Evolutionary conservation across 2,113 vertebrate genomes (phyloP), one percentile per base, ranked within the genome.

Genomic region (Alces alces): DNA sequence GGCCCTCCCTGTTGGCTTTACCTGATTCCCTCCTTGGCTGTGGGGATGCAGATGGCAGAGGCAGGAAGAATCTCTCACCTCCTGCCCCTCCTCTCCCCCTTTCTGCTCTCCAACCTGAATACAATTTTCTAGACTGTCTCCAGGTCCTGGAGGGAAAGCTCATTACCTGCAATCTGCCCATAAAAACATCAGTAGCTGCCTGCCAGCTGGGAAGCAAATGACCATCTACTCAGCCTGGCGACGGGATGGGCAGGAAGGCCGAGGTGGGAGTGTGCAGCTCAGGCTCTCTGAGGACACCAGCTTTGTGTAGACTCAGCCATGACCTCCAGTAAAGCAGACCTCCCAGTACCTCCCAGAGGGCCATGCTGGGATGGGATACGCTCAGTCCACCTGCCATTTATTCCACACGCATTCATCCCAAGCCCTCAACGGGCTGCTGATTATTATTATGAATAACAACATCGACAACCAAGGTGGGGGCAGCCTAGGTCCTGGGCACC

Each of bases 121-220:
- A 92, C 92, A 89, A 97, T 98, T 98, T 98, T 97, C 96, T 95
- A 95, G 88, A 96, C 97, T 98, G 97, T 98, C 95, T 95, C 96
- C 97, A 98, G 97, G 98, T 98, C 98, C 98, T 97, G 83, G 70
- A 79, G 91, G 94, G 96, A 97, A 98, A 97, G 93, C 97, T 98
- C 94, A 91, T 98, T 98, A 93, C 96, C 95, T 98, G 93, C 97
- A 96, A 98, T 98, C 95, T 97, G 58, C 95, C 95, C 95, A 85
- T 93, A 80, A 98, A 97, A 95, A 43, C 45, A 83, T 87, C 97
- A 95, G n/a, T 55, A 89, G 76, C 3, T 0, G 60, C 64, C 92
- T 96, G 57, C 92, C 13, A 0, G 84, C 86, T 0, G 79, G 95
- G 30, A 17, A 92, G 58, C 73, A 47, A 7, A 25, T 55, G 30